Evolutionary conservation across 2,888 invertebrate species (phyloP).

Genomic region (Blastobasis lacticolella): DNA sequence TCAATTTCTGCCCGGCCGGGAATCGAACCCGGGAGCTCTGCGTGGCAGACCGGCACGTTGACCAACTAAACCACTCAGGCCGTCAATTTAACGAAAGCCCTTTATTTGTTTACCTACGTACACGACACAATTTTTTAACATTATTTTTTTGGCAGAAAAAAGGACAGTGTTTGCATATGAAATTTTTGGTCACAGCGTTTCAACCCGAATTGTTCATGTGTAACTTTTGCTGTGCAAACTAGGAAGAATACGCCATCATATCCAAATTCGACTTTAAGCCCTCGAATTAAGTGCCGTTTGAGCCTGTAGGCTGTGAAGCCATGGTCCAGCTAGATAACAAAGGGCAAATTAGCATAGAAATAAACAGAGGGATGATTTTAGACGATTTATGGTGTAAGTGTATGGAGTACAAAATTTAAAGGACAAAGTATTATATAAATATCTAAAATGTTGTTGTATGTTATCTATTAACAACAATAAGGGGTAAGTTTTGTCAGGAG

Average conservation of each 20-base stretch:
- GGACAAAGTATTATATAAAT: neutral
- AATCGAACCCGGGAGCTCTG: too few species aligned
- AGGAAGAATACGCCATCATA: neutral
- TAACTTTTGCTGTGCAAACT: slow-evolving; percentile 1
- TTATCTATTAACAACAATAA: neutral
- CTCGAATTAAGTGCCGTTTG: too few species aligned
- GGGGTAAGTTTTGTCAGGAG: neutral
- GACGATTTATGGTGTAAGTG: slow-evolving; percentile 37
- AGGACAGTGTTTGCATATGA: neutral
- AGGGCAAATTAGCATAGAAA: slow-evolving; percentile 57
- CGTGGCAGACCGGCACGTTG: too few species aligned
- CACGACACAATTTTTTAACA: too few species aligned
- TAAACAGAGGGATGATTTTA: slow-evolving; percentile 43
- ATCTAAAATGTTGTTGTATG: neutral
- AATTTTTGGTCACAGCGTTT: neutral
- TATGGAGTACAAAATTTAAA: slow-evolving; percentile 1
- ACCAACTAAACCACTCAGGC: too few species aligned
- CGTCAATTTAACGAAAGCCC: too few species aligned
- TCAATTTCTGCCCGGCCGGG: too few species aligned
- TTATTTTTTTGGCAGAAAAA: neutral
- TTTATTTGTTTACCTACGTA: neutral
- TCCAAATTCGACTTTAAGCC: slow-evolving; percentile 10
- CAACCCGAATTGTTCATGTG: neutral
- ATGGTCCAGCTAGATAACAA: slow-evolving; percentile 51
- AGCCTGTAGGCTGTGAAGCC: slow-evolving; percentile 11